Evolutionary conservation across 2,113 vertebrate genomes (phyloP).

Genomic region (Cairina moschata): DNA sequence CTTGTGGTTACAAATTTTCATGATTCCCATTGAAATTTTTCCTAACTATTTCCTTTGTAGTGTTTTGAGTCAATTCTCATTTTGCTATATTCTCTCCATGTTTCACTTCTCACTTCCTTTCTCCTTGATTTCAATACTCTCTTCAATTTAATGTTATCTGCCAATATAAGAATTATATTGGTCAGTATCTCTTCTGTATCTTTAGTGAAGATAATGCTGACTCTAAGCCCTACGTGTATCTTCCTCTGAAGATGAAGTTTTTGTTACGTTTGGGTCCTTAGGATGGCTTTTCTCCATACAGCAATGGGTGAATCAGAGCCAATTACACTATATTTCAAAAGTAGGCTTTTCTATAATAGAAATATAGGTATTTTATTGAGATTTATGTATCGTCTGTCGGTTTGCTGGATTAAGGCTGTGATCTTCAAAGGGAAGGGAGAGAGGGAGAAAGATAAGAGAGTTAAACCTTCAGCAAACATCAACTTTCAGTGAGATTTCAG

Average conservation of each 20-base stretch:
- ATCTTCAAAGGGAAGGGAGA: neutral
- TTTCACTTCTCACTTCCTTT: neutral
- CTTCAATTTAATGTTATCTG: neutral
- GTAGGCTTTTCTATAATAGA: neutral
- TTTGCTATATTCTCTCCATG: neutral
- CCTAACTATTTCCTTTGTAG: neutral
- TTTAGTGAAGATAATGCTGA: constrained; percentile 18
- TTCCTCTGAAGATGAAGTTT: constrained; percentile 8
- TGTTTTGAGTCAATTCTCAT: neutral
- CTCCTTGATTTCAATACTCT: neutral
- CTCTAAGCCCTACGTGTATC: constrained; percentile 12
- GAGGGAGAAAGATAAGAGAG: neutral
- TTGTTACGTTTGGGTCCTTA: neutral
- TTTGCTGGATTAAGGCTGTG: constrained; percentile 13
- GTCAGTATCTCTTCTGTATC: neutral
- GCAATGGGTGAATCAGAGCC: neutral
- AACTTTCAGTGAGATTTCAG: neutral
- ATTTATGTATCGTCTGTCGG: neutral
- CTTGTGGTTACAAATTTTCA: neutral
- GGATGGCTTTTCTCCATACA: neutral
- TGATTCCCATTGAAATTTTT: neutral
- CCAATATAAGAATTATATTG: neutral
- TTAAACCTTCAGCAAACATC: constrained; percentile 13
- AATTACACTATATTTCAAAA: constrained; percentile 24
- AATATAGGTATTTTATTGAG: neutral